Percentiles rank a stretch among this genome's conserved stretches.
phyloP scores from a whole-genome alignment of 2,797 vertebrate genomes.

The Holocentrus rufus region DNA sequence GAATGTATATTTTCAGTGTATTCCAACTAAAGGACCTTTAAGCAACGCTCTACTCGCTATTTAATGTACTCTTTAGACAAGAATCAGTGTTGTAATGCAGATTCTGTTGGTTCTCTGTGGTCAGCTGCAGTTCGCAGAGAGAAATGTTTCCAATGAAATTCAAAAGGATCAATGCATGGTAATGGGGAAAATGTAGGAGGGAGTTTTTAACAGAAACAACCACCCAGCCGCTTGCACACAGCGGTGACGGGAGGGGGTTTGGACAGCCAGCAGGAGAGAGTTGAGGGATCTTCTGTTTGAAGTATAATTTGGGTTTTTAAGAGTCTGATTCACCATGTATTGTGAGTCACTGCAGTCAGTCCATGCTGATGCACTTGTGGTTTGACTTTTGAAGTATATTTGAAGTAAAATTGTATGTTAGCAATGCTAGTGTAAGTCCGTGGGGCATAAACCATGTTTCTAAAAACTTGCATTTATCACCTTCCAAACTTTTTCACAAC shows the following conservation, averaged over 20 bases:
- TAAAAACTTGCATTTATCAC: conserved; percentile 43
- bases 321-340: conserved; percentile 29
- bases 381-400: conserved; percentile 27
- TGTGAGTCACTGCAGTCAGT: conserved; percentile 32
- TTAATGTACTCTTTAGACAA: conserved; percentile 24
- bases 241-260: conserved; percentile 1
- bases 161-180: neutral
- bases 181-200: conserved; percentile 13
- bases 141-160: conserved; percentile 4
- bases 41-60: conserved; percentile 4
- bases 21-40: conserved; percentile 53
- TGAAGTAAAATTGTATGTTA: conserved; percentile 33
- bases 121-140: conserved; percentile 28
- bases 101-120: conserved; percentile 28
- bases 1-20: conserved; percentile 71
- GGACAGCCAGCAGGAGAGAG: conserved; percentile 35
- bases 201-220: neutral
- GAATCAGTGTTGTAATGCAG: conserved; percentile 26
- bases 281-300: conserved; percentile 2
- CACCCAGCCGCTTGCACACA: conserved; percentile 1
- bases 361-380: conserved; percentile 46
- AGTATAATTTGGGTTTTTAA: conserved; percentile 21
- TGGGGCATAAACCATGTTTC: conserved; percentile 32
- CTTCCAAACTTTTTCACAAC: conserved; percentile 23
- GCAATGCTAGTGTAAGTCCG: conserved; percentile 15